Conservation (phyloP, 2,113 vertebrate genomes). For the Tenebrosternarchus preto region DNA sequence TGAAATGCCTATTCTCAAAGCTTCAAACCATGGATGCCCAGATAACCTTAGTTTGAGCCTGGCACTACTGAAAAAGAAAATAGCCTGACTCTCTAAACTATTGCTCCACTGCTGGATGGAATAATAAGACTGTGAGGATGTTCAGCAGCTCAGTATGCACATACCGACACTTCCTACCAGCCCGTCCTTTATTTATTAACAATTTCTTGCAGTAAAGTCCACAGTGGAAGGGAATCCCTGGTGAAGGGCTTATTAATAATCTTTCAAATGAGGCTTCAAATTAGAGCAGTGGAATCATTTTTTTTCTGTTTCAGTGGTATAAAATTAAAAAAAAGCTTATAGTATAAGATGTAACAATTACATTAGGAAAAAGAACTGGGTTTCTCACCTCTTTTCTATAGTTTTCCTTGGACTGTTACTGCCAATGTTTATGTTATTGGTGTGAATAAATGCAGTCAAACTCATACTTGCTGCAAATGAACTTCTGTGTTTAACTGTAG, state of each 20-base stretch:
- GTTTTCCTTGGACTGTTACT: neutral
- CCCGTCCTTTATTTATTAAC: neutral
- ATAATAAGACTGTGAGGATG: neutral
- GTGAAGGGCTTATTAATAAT: neutral
- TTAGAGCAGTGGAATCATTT: neutral
- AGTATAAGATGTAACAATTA: too few species aligned
- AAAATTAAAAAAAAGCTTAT: too few species aligned
- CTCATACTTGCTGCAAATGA: neutral
- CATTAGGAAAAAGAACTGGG: too few species aligned
- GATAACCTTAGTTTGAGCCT: neutral
- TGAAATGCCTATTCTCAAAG: neutral
- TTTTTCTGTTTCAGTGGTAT: neutral
- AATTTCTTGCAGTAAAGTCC: neutral
- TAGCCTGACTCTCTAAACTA: neutral
- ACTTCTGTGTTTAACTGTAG: neutral
- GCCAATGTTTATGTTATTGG: neutral
- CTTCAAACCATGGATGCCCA: neutral
- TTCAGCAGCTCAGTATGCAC: neutral
- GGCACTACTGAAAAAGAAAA: neutral
- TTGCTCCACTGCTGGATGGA: neutral
- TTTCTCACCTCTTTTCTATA: neutral
- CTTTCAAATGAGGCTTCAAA: neutral
- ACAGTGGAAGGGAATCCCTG: neutral
- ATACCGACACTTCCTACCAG: neutral
- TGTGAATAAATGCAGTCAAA: neutral